These are phyloP conservation scores for Gastrophysa polygoni DNA, from an alignment of 2,888 invertebrate genomes.

Conservation along the genomic window DNA sequence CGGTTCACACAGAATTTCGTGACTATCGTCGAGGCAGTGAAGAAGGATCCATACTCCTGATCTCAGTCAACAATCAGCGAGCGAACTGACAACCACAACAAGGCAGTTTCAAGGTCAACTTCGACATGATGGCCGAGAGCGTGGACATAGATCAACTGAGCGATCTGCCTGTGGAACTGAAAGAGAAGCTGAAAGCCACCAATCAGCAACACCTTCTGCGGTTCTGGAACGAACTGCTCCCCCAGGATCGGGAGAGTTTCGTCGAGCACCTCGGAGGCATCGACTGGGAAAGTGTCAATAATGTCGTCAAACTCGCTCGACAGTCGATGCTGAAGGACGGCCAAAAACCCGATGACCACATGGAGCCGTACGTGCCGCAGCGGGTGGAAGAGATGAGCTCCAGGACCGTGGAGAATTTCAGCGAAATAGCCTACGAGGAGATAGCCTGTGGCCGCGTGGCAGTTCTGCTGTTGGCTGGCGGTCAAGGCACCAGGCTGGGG, in stretches of 20 bases:
- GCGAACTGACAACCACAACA: background rate
- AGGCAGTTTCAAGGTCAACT: constrained; percentile 20
- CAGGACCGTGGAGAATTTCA: constrained; percentile 67
- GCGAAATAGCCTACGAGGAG: constrained; percentile 68
- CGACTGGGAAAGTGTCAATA: constrained; percentile 46
- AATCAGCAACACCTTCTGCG: constrained; percentile 44
- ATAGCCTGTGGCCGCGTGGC: constrained; percentile 73
- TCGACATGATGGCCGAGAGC: constrained; percentile 35
- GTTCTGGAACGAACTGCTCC: constrained; percentile 41
- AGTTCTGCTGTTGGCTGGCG: constrained; percentile 93
- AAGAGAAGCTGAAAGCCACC: constrained; percentile 32
- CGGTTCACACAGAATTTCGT: background rate
- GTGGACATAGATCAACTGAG: no score
- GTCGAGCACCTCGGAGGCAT: constrained; percentile 42
- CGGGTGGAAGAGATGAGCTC: constrained; percentile 72
- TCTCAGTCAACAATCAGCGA: background rate
- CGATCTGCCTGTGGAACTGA: no score
- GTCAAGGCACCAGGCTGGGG: constrained; percentile 96
- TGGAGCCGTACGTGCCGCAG: constrained; percentile 82
- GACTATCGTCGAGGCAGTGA: constrained; percentile 21
- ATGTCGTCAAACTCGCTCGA: constrained; percentile 45
- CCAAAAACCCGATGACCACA: constrained; percentile 74
- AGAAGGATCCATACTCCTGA: constrained; percentile 27
- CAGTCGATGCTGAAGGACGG: constrained; percentile 64
- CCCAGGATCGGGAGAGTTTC: constrained; percentile 39